Conservation (phyloP, 2,797 vertebrate species). For the Cetoscarus ocellatus region DNA sequence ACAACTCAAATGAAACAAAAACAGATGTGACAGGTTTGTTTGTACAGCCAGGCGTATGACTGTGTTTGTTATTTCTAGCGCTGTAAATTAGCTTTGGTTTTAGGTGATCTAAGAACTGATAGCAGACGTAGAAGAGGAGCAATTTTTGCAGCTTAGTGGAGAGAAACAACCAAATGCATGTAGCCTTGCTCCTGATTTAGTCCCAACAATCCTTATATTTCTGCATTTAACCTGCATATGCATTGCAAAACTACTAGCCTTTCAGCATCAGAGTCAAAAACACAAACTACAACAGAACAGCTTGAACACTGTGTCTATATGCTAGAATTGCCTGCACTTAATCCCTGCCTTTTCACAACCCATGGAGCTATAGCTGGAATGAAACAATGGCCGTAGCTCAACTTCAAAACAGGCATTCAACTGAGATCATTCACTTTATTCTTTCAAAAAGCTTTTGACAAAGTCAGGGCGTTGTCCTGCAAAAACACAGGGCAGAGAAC, state of each 20-base stretch:
- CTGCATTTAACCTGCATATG: background rate
- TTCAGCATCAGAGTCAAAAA: background rate
- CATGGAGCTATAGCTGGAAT: background rate
- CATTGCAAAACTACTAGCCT: background rate
- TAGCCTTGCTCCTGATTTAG: background rate
- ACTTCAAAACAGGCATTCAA: constrained; percentile 15
- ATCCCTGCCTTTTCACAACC: constrained; percentile 5
- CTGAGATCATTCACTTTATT: constrained; percentile 29
- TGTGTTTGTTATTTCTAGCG: background rate
- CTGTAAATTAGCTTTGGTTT: constrained; percentile 16
- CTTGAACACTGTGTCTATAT: background rate
- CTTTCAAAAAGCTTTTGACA: constrained; percentile 39
- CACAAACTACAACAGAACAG: background rate
- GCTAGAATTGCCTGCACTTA: background rate
- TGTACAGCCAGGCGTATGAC: background rate
- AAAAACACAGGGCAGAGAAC: constrained; percentile 38
- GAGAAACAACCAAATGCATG: background rate
- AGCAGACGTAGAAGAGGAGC: background rate
- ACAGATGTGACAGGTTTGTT: constrained; percentile 30
- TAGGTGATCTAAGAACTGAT: background rate
- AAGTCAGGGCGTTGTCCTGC: constrained; percentile 46
- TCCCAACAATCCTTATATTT: too few species aligned
- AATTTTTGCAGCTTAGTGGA: background rate
- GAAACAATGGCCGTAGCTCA: constrained; percentile 26
- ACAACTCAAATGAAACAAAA: constrained; percentile 21